Conservation (phyloP, 2,797 vertebrate genomes). For the Sternarchorhynchus goeldii region DNA sequence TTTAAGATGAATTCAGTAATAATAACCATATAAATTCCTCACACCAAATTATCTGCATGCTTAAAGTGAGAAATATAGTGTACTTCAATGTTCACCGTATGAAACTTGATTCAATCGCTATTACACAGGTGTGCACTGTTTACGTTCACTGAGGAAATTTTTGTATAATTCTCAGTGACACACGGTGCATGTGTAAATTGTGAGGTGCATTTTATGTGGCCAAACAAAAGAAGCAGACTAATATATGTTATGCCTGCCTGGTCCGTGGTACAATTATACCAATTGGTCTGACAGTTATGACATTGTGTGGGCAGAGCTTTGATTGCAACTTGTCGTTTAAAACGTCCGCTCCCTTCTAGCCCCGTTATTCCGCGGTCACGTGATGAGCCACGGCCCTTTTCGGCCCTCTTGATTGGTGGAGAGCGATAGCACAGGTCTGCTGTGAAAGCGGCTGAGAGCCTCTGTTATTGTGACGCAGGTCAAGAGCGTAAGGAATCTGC, state of each 20-base stretch:
- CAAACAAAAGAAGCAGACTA: too few relatives aligned
- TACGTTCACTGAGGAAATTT: not conserved
- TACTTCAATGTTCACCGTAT: not conserved
- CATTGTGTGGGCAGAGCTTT: too few relatives aligned
- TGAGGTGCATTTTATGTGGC: too few relatives aligned
- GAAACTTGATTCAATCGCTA: too few relatives aligned
- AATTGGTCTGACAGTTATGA: too few relatives aligned
- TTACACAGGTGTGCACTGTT: not conserved
- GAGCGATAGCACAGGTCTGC: not conserved
- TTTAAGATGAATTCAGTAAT: not conserved
- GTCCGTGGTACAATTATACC: too few relatives aligned
- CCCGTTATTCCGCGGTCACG: not conserved
- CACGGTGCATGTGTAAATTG: too few relatives aligned
- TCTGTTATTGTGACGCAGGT: constrained; percentile 34
- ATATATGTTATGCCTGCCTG: too few relatives aligned
- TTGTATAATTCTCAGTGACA: too few relatives aligned
- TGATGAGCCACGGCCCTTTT: not conserved
- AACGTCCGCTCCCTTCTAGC: not conserved
- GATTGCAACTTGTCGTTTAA: not conserved
- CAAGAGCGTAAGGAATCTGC: constrained; percentile 10
- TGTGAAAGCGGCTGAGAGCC: not conserved
- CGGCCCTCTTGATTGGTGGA: constrained; percentile 5
- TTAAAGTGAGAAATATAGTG: not conserved
- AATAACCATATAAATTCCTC: not conserved
- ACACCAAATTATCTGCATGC: not conserved